Percentiles rank a stretch among this genome's conserved stretches.
Conservation (phyloP, 1,140 invertebrate genomes). For the Sinella curviseta region DNA sequence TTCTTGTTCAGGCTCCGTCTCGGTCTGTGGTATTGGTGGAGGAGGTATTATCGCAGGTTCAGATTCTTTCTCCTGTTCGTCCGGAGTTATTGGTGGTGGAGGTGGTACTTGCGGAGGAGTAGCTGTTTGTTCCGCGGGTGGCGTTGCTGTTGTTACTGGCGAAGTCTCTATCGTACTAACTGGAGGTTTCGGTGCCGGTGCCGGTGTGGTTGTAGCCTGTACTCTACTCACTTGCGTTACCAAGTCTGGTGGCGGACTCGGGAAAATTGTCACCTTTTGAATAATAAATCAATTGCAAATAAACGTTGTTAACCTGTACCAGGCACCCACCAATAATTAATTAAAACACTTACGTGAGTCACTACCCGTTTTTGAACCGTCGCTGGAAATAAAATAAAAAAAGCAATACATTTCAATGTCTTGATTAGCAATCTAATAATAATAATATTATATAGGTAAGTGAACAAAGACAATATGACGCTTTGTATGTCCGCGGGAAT, state of each 20-base stretch:
- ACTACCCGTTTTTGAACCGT: slow-evolving; percentile 48
- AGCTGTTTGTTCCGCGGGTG: slow-evolving; percentile 6
- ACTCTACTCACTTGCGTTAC: slow-evolving; percentile 38
- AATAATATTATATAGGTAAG: too few relatives aligned
- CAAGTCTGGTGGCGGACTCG: slow-evolving; percentile 39
- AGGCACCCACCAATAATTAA: too few relatives aligned
- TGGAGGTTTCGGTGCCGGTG: slow-evolving; percentile 21
- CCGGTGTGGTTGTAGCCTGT: neutral
- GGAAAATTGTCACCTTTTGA: slow-evolving; percentile 50
- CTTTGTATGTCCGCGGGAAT: too few relatives aligned
- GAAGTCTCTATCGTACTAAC: neutral
- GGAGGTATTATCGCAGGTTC: neutral
- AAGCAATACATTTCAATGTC: neutral
- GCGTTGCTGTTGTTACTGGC: neutral
- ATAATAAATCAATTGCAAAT: too few relatives aligned
- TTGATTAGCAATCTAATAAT: too few relatives aligned
- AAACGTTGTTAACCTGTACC: too few relatives aligned
- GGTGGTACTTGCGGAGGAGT: slow-evolving; percentile 15
- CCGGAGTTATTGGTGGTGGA: neutral
- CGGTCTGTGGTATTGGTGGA: neutral
- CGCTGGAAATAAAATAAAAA: slow-evolving; percentile 17
- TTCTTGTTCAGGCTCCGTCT: slow-evolving; percentile 16
- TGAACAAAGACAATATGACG: too few relatives aligned
- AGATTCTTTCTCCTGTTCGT: neutral
- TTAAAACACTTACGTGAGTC: too few relatives aligned